Conservation (phyloP, 1,140 invertebrate species). For the Tribolium castaneum region DNA sequence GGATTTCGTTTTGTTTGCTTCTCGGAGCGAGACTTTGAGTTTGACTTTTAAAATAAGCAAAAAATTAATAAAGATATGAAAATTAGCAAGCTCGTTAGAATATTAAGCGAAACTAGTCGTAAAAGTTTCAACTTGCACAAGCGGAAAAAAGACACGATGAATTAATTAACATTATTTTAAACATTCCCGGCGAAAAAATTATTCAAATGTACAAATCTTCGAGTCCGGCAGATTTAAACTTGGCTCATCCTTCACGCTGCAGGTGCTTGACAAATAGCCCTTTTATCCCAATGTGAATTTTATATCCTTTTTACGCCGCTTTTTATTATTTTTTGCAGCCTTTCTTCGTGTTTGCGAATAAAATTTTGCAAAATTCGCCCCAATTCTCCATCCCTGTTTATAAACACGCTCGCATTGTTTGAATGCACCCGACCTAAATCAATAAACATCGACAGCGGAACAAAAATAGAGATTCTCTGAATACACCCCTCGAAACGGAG, state of each 20-base stretch:
- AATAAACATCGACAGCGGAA: conserved; percentile 17
- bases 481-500: neutral
- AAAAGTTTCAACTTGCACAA: neutral
- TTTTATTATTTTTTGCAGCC: conserved; percentile 16
- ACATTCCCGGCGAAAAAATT: no score
- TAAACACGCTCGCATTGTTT: conserved; percentile 1
- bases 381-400: neutral
- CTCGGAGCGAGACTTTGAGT: neutral
- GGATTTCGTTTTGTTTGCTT: neutral
- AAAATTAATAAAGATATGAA: neutral
- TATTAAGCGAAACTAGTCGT: neutral
- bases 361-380: neutral
- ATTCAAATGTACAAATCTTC: no score
- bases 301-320: conserved; percentile 3
- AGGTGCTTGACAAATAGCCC: conserved; percentile 2
- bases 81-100: neutral
- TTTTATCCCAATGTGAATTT: conserved; percentile 21
- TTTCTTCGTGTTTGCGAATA: neutral
- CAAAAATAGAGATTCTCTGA: conserved; percentile 12
- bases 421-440: conserved; percentile 14
- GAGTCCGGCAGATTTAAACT: neutral
- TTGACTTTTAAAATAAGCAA: neutral
- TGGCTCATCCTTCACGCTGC: neutral
- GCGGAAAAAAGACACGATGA: neutral
- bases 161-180: no score